Conservation (phyloP, 92 coral and sea anemone genomes). For the Zoanthus sansibaricus region DNA sequence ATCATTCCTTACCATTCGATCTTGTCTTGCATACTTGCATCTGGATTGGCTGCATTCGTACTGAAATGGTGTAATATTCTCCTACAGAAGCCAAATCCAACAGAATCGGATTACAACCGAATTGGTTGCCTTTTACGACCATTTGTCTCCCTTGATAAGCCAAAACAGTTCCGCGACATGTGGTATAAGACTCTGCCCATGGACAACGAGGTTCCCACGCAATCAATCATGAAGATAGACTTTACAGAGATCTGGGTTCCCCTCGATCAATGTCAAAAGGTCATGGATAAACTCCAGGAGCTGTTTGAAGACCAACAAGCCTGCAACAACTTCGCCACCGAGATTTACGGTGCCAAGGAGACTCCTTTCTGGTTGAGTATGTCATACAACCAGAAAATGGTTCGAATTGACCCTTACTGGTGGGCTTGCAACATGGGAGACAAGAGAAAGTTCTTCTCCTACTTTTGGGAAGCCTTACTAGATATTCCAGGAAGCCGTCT, state of each 20-base stretch:
- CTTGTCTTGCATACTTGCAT: constrained; percentile 24
- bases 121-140: constrained; percentile 46
- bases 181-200: constrained; percentile 74
- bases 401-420: constrained; percentile 79
- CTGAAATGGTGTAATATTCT: constrained; percentile 53
- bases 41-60: constrained; percentile 64
- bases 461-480: constrained; percentile 70
- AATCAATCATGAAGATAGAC: constrained; percentile 57
- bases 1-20: constrained; percentile 47
- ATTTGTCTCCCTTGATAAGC: constrained; percentile 50
- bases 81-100: constrained; percentile 46
- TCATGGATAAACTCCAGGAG: constrained; percentile 60
- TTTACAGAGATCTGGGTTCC: constrained; percentile 90
- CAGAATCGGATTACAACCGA: constrained; percentile 5
- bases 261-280: constrained; percentile 60
- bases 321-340: constrained; percentile 71
- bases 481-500: constrained; percentile 71
- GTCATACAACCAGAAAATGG: constrained; percentile 69
- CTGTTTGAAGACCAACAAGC: constrained; percentile 61
- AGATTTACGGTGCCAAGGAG: constrained; percentile 77
- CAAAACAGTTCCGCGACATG: constrained; percentile 51
- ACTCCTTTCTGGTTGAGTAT: constrained; percentile 81
- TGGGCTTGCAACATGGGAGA: constrained; percentile 73
- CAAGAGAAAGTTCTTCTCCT: constrained; percentile 59
- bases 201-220: constrained; percentile 71